Evolutionary conservation across 1,140 invertebrate species (phyloP), one percentile per base, ranked within the genome.

Genomic region (Eurosta solidaginis): DNA sequence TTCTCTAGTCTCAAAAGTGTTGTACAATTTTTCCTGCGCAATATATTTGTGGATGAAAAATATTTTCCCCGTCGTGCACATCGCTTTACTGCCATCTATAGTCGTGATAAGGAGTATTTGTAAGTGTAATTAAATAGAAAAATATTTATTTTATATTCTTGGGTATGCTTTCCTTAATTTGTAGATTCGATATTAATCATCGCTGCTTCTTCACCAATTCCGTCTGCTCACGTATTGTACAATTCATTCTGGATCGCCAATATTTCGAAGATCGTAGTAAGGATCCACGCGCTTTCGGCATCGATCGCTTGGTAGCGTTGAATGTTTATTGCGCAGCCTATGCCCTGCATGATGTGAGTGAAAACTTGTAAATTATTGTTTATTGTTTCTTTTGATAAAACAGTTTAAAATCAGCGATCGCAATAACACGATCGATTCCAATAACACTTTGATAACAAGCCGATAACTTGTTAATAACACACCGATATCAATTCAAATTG

Each of bases 181-280:
- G 6, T 82, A 96, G 95, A 84, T 98, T 97, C 88, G 94, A 97
- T 85, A 91, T 94, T 20, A 89, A 92, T 73, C 90, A 93, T 2
- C 90, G 93, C 20, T 92, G 93, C 73, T 98, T 98, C 88, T 98
- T 98, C 88, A 94, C 93, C 12, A 91, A 94, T 3, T 92, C 95
- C 4, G 94, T 96, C 77, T 91, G 95, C 59, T 95, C 96, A 29
- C 90, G 95, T 74, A 95, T 98, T 63, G 93, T 97, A 0, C 95
- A 98, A 87, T 98, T 97, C 87, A 96, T 98, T 82, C 89, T 98
- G 79, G 93, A 96, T 85, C 90, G 96, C 50, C 96, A 96, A 87
- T 91, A 92, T 82, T 98, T 96, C 87, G 91, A 92, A 2, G 88
- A 92, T 9, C 90, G 91, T 59, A 82, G 85, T 7, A 84, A 89